Conservation (phyloP, 2,797 vertebrate genomes). For the Propithecus perrieri region DNA sequence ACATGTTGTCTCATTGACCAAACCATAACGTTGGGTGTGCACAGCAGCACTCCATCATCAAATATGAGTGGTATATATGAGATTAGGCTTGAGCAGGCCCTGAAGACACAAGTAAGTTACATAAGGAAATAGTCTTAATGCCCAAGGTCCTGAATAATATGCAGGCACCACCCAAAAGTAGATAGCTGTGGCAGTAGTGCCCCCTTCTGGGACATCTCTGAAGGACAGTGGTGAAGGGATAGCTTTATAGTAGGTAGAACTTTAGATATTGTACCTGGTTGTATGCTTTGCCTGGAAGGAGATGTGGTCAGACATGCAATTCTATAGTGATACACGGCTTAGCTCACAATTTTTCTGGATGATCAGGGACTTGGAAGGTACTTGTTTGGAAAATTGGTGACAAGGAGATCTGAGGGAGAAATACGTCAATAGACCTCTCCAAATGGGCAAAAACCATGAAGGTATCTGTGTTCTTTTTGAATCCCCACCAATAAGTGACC, state of each 20-base stretch:
- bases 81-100: not conserved
- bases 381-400: not conserved
- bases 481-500: not conserved
- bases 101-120: not conserved
- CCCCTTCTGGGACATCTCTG: not conserved
- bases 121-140: not conserved
- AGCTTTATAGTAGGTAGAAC: not conserved
- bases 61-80: not conserved
- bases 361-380: not conserved
- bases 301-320: not conserved
- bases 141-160: no score
- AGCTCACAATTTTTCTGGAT: not conserved
- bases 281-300: not conserved
- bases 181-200: not conserved
- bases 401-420: not conserved
- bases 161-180: no score
- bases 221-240: not conserved
- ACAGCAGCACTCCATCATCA: not conserved
- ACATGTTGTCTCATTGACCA: not conserved
- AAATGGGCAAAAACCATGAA: not conserved
- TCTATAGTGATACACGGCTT: no score
- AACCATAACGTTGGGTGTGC: not conserved
- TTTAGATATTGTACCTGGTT: not conserved
- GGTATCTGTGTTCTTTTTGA: not conserved
- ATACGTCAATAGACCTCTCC: not conserved